These are phyloP conservation scores for Ryuthela nishihirai DNA, from an alignment of 2,888 invertebrate genomes.

Conservation along the genomic window DNA sequence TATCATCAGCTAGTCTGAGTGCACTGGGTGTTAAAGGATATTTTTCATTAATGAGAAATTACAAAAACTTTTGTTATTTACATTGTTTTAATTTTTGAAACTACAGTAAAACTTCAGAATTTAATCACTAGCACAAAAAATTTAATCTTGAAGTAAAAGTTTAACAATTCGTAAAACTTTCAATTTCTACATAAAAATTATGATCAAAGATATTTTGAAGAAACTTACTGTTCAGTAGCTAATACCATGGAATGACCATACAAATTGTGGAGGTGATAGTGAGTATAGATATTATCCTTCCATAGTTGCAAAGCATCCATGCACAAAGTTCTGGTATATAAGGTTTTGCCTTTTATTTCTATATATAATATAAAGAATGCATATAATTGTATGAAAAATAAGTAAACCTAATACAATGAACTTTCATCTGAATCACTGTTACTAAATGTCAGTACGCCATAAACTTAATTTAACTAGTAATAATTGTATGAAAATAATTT, in stretches of 20 bases:
- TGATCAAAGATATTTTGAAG: too few relatives aligned
- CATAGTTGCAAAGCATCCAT: conserved; percentile 46
- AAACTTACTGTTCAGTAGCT: conserved; percentile 37
- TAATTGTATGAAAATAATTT: too few relatives aligned
- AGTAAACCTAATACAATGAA: too few relatives aligned
- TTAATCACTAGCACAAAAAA: too few relatives aligned
- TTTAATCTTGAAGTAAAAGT: too few relatives aligned
- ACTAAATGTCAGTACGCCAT: too few relatives aligned
- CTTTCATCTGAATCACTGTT: too few relatives aligned
- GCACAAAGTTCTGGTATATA: conserved; percentile 48
- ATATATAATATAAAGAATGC: background rate
- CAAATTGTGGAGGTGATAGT: conserved; percentile 50
- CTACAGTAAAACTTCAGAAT: too few relatives aligned
- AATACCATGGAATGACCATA: conserved; percentile 58
- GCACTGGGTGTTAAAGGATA: conserved; percentile 8
- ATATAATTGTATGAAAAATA: too few relatives aligned
- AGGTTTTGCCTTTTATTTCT: conserved; percentile 4
- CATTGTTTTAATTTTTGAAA: background rate
- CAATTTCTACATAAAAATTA: too few relatives aligned
- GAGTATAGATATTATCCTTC: conserved; percentile 42
- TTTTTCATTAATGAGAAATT: background rate
- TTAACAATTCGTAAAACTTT: too few relatives aligned
- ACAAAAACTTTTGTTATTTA: background rate
- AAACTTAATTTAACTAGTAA: too few relatives aligned
- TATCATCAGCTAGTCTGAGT: conserved; percentile 42